Conservation (phyloP, 2,113 vertebrate genomes). For the Phodopus roborovskii region DNA sequence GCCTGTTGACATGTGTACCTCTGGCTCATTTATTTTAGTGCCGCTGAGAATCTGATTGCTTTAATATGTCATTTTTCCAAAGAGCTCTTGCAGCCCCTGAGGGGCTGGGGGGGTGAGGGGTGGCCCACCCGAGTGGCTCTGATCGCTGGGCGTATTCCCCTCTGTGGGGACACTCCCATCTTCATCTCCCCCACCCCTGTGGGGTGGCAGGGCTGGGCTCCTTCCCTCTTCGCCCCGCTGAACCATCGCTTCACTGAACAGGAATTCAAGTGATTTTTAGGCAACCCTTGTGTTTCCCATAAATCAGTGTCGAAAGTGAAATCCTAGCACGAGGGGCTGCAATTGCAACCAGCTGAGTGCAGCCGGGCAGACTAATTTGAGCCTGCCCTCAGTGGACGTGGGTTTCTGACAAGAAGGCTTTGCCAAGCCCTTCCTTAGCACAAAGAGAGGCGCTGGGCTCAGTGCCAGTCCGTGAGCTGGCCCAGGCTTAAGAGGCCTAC, state of each 20-base stretch:
- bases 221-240: background rate
- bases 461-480: background rate
- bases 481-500: background rate
- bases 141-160: background rate
- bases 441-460: background rate
- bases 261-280: conserved; percentile 68
- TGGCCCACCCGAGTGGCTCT: background rate
- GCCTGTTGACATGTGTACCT: background rate
- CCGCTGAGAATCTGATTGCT: background rate
- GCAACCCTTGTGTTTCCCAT: conserved; percentile 65
- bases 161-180: background rate
- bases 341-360: conserved; percentile 36
- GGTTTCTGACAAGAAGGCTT: background rate
- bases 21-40: background rate
- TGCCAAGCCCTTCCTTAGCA: conserved; percentile 10
- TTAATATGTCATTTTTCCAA: background rate
- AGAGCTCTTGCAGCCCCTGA: background rate
- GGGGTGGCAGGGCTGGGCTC: background rate
- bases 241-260: conserved; percentile 66
- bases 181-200: background rate
- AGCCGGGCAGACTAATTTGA: background rate
- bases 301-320: conserved; percentile 68
- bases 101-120: background rate
- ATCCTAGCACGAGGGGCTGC: conserved; percentile 17
- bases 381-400: background rate